Percentiles rank a stretch among this genome's conserved stretches.
These are phyloP conservation scores for Stigmatopora argus DNA, from an alignment of 2,113 vertebrate species.

Conservation along the genomic window DNA sequence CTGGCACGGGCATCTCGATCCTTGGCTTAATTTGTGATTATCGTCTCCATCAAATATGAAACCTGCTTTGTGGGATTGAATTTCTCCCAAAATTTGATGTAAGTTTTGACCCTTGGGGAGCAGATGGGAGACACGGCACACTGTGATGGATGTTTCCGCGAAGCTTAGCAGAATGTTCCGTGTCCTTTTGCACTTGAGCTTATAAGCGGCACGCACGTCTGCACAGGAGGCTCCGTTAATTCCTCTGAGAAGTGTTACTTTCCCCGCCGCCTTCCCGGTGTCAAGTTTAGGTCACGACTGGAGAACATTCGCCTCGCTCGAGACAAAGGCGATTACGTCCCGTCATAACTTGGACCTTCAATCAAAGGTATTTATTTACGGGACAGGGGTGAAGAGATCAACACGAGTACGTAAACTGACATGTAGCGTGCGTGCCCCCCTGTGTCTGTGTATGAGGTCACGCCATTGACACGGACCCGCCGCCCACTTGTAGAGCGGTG, in stretches of 20 bases:
- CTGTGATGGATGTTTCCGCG: conserved; percentile 19
- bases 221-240: conserved; percentile 25
- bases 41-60: neutral
- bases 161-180: conserved; percentile 27
- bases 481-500: conserved; percentile 39
- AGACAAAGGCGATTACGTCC: conserved; percentile 4
- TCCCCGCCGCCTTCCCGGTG: conserved; percentile 36
- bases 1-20: neutral
- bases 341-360: conserved; percentile 6
- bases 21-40: neutral
- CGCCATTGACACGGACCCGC: conserved; percentile 38
- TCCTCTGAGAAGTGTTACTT: conserved; percentile 51
- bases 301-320: conserved; percentile 16
- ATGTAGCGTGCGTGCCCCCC: conserved; percentile 10
- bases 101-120: neutral
- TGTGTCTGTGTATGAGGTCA: conserved; percentile 38
- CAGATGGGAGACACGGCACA: conserved; percentile 20
- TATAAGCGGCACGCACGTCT: conserved; percentile 22
- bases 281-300: conserved; percentile 32
- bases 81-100: neutral
- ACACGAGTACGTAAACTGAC: conserved; percentile 1
- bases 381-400: conserved; percentile 4
- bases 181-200: conserved; percentile 48
- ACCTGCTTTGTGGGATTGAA: neutral
- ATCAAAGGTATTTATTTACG: conserved; percentile 15